These are phyloP conservation scores for Melinopterus prodromus DNA, from an alignment of 2,888 invertebrate genomes.

Conservation along the genomic window DNA sequence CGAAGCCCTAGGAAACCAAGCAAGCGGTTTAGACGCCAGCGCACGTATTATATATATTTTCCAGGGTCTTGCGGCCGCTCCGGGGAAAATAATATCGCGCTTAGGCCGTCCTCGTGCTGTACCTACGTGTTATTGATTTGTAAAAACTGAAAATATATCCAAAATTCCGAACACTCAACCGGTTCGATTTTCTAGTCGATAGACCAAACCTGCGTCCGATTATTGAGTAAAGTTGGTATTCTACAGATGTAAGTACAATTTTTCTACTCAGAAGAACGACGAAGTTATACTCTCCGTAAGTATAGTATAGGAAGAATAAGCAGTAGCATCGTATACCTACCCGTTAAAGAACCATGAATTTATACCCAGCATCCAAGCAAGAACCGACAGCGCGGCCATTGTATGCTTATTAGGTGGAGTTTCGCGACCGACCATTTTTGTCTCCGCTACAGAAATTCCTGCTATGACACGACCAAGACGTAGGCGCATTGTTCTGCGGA, in stretches of 20 bases:
- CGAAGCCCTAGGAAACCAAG: not conserved
- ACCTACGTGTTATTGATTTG: not conserved
- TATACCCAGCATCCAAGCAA: slow-evolving; percentile 4
- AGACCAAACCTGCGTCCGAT: no score
- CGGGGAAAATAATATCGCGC: not conserved
- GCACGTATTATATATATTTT: not conserved
- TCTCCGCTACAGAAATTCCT: not conserved
- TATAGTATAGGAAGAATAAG: not conserved
- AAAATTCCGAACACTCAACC: not conserved
- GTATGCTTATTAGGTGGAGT: slow-evolving; percentile 44
- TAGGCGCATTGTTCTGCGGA: not conserved
- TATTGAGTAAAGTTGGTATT: no score
- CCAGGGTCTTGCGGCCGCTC: not conserved
- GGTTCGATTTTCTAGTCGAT: no score
- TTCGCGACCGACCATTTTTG: not conserved
- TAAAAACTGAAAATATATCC: not conserved
- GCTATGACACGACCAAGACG: slow-evolving; percentile 4
- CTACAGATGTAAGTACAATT: no score
- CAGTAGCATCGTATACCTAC: not conserved
- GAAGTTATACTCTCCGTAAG: slow-evolving; percentile 24
- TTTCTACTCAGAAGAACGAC: not conserved
- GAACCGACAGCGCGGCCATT: slow-evolving; percentile 36
- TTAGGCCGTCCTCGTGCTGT: not conserved
- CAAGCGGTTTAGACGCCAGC: slow-evolving; percentile 12
- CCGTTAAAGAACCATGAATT: not conserved